These are phyloP conservation scores for Matsumyia berberina DNA, from an alignment of 2,888 invertebrate species.

Conservation along the genomic window DNA sequence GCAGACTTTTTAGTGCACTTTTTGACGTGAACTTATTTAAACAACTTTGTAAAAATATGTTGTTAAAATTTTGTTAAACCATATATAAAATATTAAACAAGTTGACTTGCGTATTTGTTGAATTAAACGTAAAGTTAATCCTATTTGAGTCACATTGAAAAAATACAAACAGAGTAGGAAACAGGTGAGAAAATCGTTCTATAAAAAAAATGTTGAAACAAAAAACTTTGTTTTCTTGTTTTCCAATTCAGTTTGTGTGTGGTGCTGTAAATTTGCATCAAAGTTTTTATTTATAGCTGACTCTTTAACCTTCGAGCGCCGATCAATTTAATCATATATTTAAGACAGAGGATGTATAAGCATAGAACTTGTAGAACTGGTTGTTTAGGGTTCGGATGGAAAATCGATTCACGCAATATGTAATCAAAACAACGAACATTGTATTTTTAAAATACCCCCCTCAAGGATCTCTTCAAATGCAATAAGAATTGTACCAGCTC, in stretches of 20 bases:
- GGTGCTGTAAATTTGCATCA: conserved; percentile 13
- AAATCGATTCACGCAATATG: conserved; percentile 66
- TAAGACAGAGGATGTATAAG: conserved; percentile 10
- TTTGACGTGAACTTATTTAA: conserved; percentile 60
- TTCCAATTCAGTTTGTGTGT: conserved; percentile 6
- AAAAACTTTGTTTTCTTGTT: conserved; percentile 20
- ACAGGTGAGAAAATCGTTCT: conserved; percentile 50
- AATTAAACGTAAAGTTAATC: conserved; percentile 1
- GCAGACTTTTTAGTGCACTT: conserved; percentile 27
- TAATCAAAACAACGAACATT: conserved; percentile 49
- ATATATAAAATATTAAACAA: conserved; percentile 34
- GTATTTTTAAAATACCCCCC: not conserved
- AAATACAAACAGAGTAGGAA: conserved; percentile 35
- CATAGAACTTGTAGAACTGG: conserved; percentile 62
- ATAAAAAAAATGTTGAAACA: not conserved
- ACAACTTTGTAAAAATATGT: conserved; percentile 55
- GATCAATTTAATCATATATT: conserved; percentile 55
- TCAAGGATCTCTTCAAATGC: not conserved
- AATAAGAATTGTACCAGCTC: not conserved
- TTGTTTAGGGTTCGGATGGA: conserved; percentile 70
- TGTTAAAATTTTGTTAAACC: conserved; percentile 33
- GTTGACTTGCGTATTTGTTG: conserved; percentile 2
- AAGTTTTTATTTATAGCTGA: conserved; percentile 48
- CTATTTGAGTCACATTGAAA: conserved; percentile 6
- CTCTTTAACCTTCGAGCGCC: conserved; percentile 61